These are phyloP conservation scores for Pachyrhynchus sulphureomaculatus DNA, from an alignment of 1,140 invertebrate genomes.

Conservation along the genomic window DNA sequence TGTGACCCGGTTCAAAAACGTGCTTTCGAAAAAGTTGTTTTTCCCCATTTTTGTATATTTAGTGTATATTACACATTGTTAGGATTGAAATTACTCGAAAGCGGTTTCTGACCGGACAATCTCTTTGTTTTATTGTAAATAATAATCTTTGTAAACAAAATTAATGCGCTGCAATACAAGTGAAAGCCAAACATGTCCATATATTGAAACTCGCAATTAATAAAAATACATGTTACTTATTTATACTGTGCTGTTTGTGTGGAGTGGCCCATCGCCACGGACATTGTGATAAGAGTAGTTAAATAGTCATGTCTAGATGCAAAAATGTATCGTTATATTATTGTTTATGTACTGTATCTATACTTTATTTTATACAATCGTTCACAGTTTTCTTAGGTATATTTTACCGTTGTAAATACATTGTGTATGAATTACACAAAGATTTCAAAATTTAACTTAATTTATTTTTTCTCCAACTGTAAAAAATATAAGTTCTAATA, in stretches of 20 bases:
- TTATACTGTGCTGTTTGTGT: constrained; percentile 53
- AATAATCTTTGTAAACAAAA: constrained; percentile 33
- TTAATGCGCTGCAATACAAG: constrained; percentile 44
- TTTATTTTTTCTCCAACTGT: constrained; percentile 37
- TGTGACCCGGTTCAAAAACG: background rate
- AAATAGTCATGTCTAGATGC: constrained; percentile 51
- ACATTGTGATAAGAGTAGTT: constrained; percentile 53
- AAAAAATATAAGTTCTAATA: constrained; percentile 30
- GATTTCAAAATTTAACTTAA: constrained; percentile 42
- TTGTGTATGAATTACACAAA: constrained; percentile 50
- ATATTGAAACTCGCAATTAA: constrained; percentile 48
- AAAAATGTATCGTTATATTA: constrained; percentile 51
- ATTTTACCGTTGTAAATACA: constrained; percentile 50
- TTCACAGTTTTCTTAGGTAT: constrained; percentile 45
- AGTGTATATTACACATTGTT: constrained; percentile 36
- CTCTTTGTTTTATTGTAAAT: constrained; percentile 22
- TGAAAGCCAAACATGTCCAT: constrained; percentile 48
- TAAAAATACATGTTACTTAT: constrained; percentile 51
- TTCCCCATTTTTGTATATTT: constrained; percentile 20
- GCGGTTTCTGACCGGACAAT: constrained; percentile 5
- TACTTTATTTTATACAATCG: constrained; percentile 51
- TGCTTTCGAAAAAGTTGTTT: constrained; percentile 9
- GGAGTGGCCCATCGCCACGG: constrained; percentile 47
- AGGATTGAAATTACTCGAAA: constrained; percentile 10
- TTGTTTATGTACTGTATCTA: constrained; percentile 52